A percentile compares a stretch with the other conserved stretches of the same genome.
phyloP scores from a whole-genome alignment of 2,797 vertebrate genomes.

The Antennarius maculatus region DNA sequence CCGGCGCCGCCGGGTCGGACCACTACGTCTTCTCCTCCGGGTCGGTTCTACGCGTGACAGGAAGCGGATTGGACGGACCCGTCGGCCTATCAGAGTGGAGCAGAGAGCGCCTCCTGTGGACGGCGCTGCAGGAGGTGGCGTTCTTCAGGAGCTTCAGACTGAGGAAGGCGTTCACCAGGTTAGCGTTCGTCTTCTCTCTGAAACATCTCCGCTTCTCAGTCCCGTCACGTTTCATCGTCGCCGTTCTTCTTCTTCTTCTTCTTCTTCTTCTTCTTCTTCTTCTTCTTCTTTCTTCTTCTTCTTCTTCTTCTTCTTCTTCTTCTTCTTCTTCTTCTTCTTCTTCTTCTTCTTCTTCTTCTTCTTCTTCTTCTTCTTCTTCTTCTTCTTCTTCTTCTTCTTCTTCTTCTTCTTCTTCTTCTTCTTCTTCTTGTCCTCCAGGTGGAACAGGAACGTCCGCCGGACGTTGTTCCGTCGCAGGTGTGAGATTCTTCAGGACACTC shows the following conservation, averaged over 20 bases:
- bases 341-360: no score
- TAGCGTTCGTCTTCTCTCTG: no score
- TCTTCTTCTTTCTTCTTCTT: no score
- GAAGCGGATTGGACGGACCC: constrained; percentile 68
- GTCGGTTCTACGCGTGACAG: constrained; percentile 81
- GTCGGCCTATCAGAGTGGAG: constrained; percentile 82
- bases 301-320: no score
- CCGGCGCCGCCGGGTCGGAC: constrained; percentile 73
- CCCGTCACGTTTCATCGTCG: no score
- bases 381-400: no score
- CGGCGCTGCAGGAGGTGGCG: constrained; percentile 74
- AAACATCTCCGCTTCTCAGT: no score
- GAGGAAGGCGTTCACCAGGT: constrained; percentile 80
- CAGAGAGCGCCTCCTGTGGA: constrained; percentile 82
- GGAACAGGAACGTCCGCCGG: constrained; percentile 71
- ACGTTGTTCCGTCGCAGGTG: constrained; percentile 53
- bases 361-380: no score
- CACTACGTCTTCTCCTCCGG: constrained; percentile 85
- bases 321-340: no score
- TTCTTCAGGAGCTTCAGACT: constrained; percentile 83
- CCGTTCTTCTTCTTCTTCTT: no score
- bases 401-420: no score
- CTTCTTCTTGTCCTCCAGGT: constrained; percentile 64
- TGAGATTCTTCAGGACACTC: constrained; percentile 58
- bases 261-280: no score